Evolutionary conservation across 2,113 vertebrate genomes (phyloP).

Genomic region (Numenius arquata): DNA sequence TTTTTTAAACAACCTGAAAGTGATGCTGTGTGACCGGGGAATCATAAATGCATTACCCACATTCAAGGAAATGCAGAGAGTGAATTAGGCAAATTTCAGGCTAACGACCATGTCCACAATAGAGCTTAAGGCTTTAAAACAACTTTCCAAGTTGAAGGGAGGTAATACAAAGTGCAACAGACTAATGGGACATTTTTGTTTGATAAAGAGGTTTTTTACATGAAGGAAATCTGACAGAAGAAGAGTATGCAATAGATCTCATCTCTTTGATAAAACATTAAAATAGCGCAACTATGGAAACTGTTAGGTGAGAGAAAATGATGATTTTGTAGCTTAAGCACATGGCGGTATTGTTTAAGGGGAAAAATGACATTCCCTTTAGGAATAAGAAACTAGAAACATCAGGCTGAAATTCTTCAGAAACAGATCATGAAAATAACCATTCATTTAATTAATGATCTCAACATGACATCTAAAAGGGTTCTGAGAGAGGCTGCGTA

Average conservation of each 20-base stretch:
- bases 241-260: background rate
- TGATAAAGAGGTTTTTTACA: background rate
- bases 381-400: background rate
- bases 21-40: background rate
- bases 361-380: background rate
- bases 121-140: background rate
- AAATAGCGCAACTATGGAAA: conserved; percentile 3
- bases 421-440: background rate
- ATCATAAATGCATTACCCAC: background rate
- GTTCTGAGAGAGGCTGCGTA: background rate
- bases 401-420: background rate
- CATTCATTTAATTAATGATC: conserved; percentile 25
- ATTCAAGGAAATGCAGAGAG: background rate
- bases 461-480: background rate
- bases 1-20: background rate
- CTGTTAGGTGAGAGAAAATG: background rate
- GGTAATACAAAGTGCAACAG: background rate
- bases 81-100: background rate
- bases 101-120: background rate
- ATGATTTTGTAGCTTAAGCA: background rate
- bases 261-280: conserved; percentile 20
- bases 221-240: conserved; percentile 1
- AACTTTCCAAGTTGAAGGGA: background rate
- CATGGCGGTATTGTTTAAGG: conserved; percentile 1
- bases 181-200: conserved; percentile 4